Evolutionary conservation across 2,797 vertebrate species (phyloP), one percentile per base, ranked within the genome.

Genomic region (Halcyon chelicuti): DNA sequence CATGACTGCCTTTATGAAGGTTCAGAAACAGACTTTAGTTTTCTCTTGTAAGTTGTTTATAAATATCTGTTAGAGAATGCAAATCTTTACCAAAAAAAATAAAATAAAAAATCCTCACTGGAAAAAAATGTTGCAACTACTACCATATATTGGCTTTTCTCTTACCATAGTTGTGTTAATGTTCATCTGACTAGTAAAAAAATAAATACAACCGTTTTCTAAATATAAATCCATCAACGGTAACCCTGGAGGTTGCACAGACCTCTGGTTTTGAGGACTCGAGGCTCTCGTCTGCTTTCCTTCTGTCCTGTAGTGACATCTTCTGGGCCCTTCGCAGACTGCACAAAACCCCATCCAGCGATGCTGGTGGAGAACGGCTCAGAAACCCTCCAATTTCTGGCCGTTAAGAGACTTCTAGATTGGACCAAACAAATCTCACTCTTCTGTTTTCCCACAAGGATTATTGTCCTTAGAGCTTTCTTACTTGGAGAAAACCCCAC

Each of bases 251-350:
- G 42, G 9, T 37, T 61, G 8, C 23, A 54, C 4, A 37, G 46
- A 39, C 5, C 23, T 16, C 8, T 31, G 10, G 23, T 82, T 83
- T 57, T 9, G 20, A 39, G 15, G 23, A 14, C 26, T 66, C 22
- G 14, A 25, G 21, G 29, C 12, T 3, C 26, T 47, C 2, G 14
- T 21, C 58, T 81, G 58, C 28, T 57, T 76, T 90, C 52, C 39
- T n/a, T 1, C 62, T 95, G 85, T 92, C 91, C 72, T 97, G 15
- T 62, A 54, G 62, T 92, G 94, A 88, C 93, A 97, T 81, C 97
- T 97, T 40, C 88, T 96, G 96, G 95, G 42, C 81, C 3, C 9
- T 33, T 10, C 8, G 68, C 63, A 77, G 42, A 90, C 22, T 87
- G 93, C 94, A 96, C 23, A 31, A 52, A 77, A 39, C 1, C 9